These are phyloP conservation scores for Platycnemis pennipes DNA, from an alignment of 2,888 invertebrate genomes.

Conservation along the genomic window DNA sequence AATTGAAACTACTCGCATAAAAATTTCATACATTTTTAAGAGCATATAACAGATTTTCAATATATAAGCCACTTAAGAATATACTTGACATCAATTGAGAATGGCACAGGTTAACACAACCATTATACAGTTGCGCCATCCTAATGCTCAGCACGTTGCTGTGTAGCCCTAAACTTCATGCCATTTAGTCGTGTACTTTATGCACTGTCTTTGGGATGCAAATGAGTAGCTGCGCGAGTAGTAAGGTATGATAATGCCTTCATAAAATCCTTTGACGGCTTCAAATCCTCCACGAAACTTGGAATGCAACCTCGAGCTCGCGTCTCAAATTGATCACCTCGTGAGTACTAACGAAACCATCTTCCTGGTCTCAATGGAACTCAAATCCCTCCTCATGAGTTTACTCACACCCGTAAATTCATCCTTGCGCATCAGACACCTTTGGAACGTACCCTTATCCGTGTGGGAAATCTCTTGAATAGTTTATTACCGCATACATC, in stretches of 20 bases:
- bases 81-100: not conserved
- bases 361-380: not conserved
- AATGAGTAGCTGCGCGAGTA: not conserved
- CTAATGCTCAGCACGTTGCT: not conserved
- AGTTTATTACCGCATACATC: not conserved
- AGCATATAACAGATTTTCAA: too few relatives aligned
- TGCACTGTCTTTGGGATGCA: constrained; percentile 4
- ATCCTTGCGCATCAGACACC: not conserved
- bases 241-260: constrained; percentile 7
- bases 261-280: not conserved
- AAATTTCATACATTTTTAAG: too few relatives aligned
- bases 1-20: too few relatives aligned
- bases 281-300: not conserved
- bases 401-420: not conserved
- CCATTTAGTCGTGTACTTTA: not conserved
- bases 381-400: not conserved
- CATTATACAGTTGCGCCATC: not conserved
- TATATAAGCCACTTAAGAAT: too few relatives aligned
- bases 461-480: not conserved
- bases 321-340: constrained; percentile 10
- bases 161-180: not conserved
- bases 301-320: not conserved
- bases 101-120: not conserved
- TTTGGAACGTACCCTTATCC: not conserved
- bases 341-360: not conserved